Evolutionary conservation across 2,888 invertebrate species (phyloP).

Genomic region (Plemyria rubiginata): DNA sequence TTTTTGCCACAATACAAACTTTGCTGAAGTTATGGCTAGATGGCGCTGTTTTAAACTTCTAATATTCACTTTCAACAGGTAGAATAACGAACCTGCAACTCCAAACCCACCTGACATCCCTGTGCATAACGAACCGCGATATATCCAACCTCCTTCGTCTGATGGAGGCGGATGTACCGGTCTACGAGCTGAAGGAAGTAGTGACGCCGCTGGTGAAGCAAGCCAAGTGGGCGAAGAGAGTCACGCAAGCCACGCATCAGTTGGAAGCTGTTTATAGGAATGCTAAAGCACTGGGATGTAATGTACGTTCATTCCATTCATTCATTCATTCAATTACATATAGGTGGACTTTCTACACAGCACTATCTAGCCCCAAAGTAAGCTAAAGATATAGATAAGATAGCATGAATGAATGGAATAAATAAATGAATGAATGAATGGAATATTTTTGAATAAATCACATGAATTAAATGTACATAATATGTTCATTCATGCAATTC

Average conservation of each 20-base stretch:
- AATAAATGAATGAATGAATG: too few species aligned
- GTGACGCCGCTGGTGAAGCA: slow-evolving; percentile 88
- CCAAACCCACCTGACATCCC: slow-evolving; percentile 87
- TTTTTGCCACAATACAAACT: too few species aligned
- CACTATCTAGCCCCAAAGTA: too few species aligned
- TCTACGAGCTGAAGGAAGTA: slow-evolving; percentile 84
- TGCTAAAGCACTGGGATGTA: slow-evolving; percentile 90
- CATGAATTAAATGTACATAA: too few species aligned
- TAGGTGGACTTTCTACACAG: too few species aligned
- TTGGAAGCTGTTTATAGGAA: slow-evolving; percentile 89
- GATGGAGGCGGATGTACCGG: slow-evolving; percentile 87
- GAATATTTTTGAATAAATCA: too few species aligned
- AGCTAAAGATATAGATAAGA: too few species aligned
- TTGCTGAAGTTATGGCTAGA: too few species aligned
- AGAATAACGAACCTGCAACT: slow-evolving; percentile 88
- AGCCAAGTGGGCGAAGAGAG: slow-evolving; percentile 87
- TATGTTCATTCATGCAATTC: too few species aligned
- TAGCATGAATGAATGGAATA: too few species aligned
- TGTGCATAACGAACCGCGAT: slow-evolving; percentile 88
- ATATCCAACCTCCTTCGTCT: slow-evolving; percentile 87
- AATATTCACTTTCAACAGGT: slow-evolving; percentile 48
- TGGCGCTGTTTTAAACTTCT: too few species aligned
- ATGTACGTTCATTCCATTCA: slow-evolving; percentile 75
- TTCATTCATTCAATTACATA: too few species aligned
- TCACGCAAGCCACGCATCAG: slow-evolving; percentile 89